Evolutionary conservation across 2,113 vertebrate species (phyloP), one percentile per base, ranked within the genome.

Genomic region (Neomonachus schauinslandi): DNA sequence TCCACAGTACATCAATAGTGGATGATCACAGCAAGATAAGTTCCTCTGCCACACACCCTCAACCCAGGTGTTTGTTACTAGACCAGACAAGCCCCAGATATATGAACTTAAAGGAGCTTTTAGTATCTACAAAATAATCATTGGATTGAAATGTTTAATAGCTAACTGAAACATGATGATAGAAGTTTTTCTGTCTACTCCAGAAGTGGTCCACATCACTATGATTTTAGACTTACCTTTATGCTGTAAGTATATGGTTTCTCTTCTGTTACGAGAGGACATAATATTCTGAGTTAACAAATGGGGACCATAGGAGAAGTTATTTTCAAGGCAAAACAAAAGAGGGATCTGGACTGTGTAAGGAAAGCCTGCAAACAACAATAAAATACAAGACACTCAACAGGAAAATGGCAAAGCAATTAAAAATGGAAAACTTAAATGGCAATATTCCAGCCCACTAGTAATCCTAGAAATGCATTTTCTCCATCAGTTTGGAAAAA

Each of bases 241-340:
- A 74, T 49, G 9, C 10, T 77, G 4, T 81, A 55, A 71, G 28
- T 12, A 71, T 39, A 28, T 46, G 24, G 22, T 63, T 46, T 55
- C 10, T 28, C 63, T n/a, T 90, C 67, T 28, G 22, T 59, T 13
- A 81, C 46, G 57, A 89, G 88, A 77, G 13, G 16, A 76, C 4
- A 86, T 39, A 36, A 33, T 16, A 13, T 18, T 71, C 42, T 36
- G 22, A 81, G 1, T 69, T 87, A 61, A 89, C 24, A 63, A 87
- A 90, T 49, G 31, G 63, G 31, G 63, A 67, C 63, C 2, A 67
- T 67, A 67, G 63, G 63, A 26, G 24, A 93, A 51, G 63, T 46
- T 92, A 71, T 49, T 90, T 93, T 82, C 39, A 76, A 53, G 33
- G n/a, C 19, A 74, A 86, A 92, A 92, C 1, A 61, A 90, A 89